phyloP scores from a whole-genome alignment of 2,113 vertebrate species.

The Ceratotherium simum region DNA sequence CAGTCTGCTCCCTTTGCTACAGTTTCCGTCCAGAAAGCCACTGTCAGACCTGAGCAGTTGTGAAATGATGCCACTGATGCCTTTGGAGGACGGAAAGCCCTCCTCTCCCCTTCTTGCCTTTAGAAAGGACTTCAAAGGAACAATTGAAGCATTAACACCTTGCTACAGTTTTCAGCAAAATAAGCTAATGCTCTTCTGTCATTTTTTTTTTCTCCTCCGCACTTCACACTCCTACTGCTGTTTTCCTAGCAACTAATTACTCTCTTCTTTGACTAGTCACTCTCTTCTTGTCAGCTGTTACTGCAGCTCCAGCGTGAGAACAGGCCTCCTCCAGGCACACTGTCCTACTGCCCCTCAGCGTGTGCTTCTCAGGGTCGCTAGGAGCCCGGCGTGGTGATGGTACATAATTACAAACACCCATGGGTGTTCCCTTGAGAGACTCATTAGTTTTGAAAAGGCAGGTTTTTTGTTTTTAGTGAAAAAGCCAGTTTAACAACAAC shows the following conservation, averaged over 20 bases:
- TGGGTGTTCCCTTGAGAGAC: background rate
- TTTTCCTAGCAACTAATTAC: conserved; percentile 66
- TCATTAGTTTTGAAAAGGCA: background rate
- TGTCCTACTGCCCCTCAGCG: no score
- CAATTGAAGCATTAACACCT: conserved; percentile 50
- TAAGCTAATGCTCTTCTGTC: conserved; percentile 51
- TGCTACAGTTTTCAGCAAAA: conserved; percentile 56
- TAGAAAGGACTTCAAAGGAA: conserved; percentile 37
- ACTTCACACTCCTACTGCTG: conserved; percentile 63
- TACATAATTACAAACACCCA: background rate
- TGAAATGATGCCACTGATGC: background rate
- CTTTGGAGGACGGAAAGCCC: background rate
- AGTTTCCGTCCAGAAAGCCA: background rate
- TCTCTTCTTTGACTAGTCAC: conserved; percentile 58
- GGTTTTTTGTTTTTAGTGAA: background rate
- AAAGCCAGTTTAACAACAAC: background rate
- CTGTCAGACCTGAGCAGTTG: background rate
- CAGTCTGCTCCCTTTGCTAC: background rate
- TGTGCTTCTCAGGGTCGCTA: fast-evolving
- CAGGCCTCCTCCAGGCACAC: background rate
- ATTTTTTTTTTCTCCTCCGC: background rate
- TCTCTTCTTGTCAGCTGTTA: background rate
- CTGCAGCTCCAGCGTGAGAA: background rate
- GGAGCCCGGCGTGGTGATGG: fast-evolving
- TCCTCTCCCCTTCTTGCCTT: background rate